These are phyloP conservation scores for Lacanobia oleracea DNA, from an alignment of 2,888 invertebrate genomes.

Conservation along the genomic window DNA sequence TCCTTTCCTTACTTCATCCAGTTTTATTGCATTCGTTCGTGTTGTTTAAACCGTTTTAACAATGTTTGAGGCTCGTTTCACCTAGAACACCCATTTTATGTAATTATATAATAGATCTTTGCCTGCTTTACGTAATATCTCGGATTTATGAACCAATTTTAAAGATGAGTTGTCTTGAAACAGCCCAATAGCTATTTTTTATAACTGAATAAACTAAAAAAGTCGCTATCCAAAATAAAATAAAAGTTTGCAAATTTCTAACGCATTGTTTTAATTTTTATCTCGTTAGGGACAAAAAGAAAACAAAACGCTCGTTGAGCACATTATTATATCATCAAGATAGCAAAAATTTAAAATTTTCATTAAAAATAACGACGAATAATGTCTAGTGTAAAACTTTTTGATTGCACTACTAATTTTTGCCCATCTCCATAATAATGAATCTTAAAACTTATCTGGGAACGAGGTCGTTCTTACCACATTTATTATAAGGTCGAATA, in stretches of 20 bases:
- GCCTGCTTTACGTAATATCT: slow-evolving; percentile 18
- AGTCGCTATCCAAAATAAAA: background rate
- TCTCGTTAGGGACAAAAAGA: background rate
- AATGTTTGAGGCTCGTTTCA: slow-evolving; percentile 62
- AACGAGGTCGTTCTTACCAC: background rate
- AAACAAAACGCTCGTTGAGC: background rate
- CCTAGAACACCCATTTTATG: slow-evolving; percentile 59
- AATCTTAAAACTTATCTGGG: slow-evolving; percentile 24
- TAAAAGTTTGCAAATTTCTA: background rate
- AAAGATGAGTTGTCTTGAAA: slow-evolving; percentile 9
- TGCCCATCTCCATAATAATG: slow-evolving; percentile 52
- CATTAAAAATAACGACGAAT: slow-evolving; percentile 37
- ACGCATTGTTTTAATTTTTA: background rate
- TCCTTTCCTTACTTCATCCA: slow-evolving; percentile 15
- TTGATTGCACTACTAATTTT: slow-evolving; percentile 59
- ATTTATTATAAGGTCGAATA: slow-evolving; percentile 32
- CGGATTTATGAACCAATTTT: slow-evolving; percentile 43
- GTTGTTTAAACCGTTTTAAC: slow-evolving; percentile 62
- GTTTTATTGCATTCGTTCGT: slow-evolving; percentile 50
- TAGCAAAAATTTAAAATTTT: slow-evolving; percentile 11
- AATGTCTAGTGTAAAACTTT: slow-evolving; percentile 51
- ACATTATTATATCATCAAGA: slow-evolving; percentile 10
- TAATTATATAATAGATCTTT: slow-evolving; percentile 62
- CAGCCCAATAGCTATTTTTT: background rate
- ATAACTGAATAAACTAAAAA: slow-evolving; percentile 1